Evolutionary conservation across 2,113 vertebrate species (phyloP), one percentile per base, ranked within the genome.

Genomic region (Psilopogon haemacephalus): DNA sequence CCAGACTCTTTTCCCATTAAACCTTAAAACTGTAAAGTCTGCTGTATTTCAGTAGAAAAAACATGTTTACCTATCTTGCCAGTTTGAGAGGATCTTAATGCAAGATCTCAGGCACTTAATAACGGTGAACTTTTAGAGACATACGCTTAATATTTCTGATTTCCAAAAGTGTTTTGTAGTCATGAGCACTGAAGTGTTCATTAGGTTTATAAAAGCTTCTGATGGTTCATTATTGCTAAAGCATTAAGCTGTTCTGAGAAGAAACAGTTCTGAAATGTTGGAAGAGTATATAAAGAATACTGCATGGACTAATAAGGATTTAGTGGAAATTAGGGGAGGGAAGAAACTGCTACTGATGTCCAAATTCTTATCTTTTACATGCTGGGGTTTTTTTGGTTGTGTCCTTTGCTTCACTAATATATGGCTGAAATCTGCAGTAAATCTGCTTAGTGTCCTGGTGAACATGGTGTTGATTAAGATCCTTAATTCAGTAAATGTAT

Each of bases 231-330:
- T 93, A 94, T 64, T 90, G n/a, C 84, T 92, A 88, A 93, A 32
- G 63, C 69, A 93, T 91, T 95, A 91, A 93, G 50, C 86, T 95
- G 50, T 96, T 95, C 91, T 86, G 62, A 86, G 65, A 92, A 90
- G 23, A 93, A 84, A 74, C 5, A 74, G 48, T 94, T 82, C 63
- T 75, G 46, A 48, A 94, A 82, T 70, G 20, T 16, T 70, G 82
- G 21, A 64, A 58, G 78, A 91, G 89, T 3, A 14, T 60, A 44
- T 40, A 87, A 95, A 95, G 24, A 80, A 94, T 77, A 93, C 59
- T 96, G 16, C 2, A 23, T 75, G 32, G 24, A 52, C 28, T 20
- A 40, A 90, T 92, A 94, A 93, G 30, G 13, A 56, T 83, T 91
- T 97, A 95, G 74, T 94, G 63, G 86, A 96, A 79, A 75, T n/a